Conservation (phyloP, 2,113 vertebrate species). For the Seriola quinqueradiata region DNA sequence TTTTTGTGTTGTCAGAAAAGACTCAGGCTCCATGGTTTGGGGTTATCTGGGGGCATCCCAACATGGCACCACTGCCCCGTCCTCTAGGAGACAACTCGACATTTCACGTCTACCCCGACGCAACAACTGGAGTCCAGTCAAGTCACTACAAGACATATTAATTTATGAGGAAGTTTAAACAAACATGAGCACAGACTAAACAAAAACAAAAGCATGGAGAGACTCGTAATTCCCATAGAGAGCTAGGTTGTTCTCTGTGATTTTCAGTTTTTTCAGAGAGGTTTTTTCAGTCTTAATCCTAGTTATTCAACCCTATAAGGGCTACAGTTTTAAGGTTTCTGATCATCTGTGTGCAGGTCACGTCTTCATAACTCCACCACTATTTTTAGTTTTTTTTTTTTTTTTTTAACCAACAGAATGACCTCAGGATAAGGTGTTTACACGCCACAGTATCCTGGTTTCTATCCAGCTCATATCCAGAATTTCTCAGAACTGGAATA, state of each 20-base stretch:
- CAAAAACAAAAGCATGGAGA: neutral
- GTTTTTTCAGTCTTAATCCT: too few species aligned
- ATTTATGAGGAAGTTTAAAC: slow-evolving; percentile 13
- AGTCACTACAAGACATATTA: slow-evolving; percentile 19
- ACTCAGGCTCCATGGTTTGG: neutral
- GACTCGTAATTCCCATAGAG: slow-evolving; percentile 1
- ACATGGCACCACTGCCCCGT: neutral
- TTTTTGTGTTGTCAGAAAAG: slow-evolving; percentile 23
- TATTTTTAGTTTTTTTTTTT: too few species aligned
- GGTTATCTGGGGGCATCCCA: too few species aligned
- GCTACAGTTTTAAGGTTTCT: neutral
- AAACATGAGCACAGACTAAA: slow-evolving; percentile 22
- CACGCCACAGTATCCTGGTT: neutral
- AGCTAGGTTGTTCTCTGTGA: neutral
- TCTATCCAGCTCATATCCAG: neutral
- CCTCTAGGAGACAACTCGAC: neutral
- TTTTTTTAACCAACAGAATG: too few species aligned
- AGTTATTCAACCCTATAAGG: too few species aligned
- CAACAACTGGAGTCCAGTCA: slow-evolving; percentile 20
- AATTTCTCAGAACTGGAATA: neutral
- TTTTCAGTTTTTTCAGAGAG: neutral
- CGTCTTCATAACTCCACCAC: neutral
- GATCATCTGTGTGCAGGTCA: neutral
- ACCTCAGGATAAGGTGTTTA: neutral
- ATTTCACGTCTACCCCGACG: neutral